Conservation (phyloP, 2,113 vertebrate species). For the Nipponia nippon region DNA sequence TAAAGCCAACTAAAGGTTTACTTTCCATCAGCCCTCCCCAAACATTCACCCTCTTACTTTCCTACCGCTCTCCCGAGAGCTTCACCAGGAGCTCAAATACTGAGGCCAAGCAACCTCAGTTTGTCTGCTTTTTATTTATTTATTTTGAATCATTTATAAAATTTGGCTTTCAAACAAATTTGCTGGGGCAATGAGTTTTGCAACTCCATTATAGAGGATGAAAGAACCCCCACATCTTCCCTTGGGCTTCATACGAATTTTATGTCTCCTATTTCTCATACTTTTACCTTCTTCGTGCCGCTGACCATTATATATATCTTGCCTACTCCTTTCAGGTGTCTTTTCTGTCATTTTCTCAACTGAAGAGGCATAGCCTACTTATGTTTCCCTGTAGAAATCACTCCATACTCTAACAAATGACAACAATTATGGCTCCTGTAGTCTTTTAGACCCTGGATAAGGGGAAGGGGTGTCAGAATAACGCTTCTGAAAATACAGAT, state of each 20-base stretch:
- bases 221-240: background rate
- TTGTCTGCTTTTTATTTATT: background rate
- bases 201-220: background rate
- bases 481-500: background rate
- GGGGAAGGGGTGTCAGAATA: background rate
- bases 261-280: background rate
- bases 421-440: background rate
- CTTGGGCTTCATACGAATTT: background rate
- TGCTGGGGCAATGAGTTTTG: background rate
- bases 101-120: background rate
- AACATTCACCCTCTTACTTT: background rate
- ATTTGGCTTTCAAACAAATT: background rate
- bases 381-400: background rate
- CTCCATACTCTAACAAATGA: background rate
- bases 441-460: background rate
- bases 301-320: background rate
- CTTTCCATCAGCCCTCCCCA: background rate
- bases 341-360: background rate
- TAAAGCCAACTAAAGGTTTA: background rate
- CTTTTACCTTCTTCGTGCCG: background rate
- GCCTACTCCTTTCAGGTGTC: background rate
- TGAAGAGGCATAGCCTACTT: background rate
- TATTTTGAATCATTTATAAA: background rate
- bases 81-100: background rate
- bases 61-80: fast-evolving